Evolutionary conservation across 2,113 vertebrate species (phyloP).

Genomic region (Trogon melanurus): DNA sequence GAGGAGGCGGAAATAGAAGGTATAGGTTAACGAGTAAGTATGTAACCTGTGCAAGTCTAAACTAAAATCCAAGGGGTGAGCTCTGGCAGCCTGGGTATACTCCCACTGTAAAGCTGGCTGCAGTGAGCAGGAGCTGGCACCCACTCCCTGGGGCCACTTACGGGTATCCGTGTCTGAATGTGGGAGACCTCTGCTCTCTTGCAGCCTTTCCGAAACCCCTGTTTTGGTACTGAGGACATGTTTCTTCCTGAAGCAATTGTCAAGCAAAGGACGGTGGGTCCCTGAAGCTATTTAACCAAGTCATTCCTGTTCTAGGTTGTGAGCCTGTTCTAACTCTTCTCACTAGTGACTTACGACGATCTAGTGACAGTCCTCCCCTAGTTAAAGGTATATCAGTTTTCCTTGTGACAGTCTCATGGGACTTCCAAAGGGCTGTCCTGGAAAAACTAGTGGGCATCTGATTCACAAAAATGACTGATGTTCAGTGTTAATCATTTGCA

Average conservation of each 20-base stretch:
- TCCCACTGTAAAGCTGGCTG: background rate
- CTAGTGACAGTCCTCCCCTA: background rate
- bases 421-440: background rate
- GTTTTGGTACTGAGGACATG: background rate
- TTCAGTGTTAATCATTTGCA: background rate
- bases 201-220: background rate
- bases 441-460: background rate
- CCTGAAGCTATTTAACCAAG: background rate
- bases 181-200: background rate
- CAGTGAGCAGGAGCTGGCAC: background rate
- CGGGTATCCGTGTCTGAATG: rapidly evolving
- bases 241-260: background rate
- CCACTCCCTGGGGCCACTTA: background rate
- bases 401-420: background rate
- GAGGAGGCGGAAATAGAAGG: background rate
- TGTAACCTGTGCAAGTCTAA: background rate
- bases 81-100: background rate
- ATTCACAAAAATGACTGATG: background rate
- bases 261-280: background rate
- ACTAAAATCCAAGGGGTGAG: background rate
- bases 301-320: background rate
- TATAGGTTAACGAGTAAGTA: rapidly evolving
- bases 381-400: background rate
- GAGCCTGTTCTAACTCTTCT: background rate
- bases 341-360: rapidly evolving